These are phyloP conservation scores for Drosophila truncata DNA, from an alignment of 1,140 invertebrate genomes.

Conservation along the genomic window DNA sequence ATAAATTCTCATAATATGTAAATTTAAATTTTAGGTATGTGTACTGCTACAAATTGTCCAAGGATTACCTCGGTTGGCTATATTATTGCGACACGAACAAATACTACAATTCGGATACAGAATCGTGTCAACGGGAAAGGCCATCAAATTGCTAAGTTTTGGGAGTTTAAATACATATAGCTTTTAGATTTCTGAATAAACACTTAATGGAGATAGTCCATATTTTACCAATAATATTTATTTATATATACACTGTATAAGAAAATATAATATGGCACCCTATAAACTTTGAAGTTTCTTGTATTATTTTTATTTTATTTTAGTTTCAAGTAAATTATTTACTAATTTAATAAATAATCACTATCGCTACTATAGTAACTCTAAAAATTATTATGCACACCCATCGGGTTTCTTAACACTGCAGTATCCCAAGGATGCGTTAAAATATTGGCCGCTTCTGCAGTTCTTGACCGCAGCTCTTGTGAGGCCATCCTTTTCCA, in stretches of 20 bases:
- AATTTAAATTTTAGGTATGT: slow-evolving; percentile 54
- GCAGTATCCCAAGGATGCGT: slow-evolving; percentile 1
- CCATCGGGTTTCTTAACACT: neutral
- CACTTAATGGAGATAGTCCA: neutral
- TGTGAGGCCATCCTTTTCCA: neutral
- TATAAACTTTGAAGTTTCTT: neutral
- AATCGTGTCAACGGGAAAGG: slow-evolving; percentile 33
- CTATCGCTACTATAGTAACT: neutral
- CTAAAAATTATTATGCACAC: neutral
- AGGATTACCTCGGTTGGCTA: slow-evolving; percentile 60
- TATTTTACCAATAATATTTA: neutral
- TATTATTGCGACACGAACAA: slow-evolving; percentile 55
- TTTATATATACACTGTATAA: neutral
- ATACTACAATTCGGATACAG: slow-evolving; percentile 57
- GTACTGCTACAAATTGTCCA: slow-evolving; percentile 55
- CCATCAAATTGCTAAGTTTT: slow-evolving; percentile 46
- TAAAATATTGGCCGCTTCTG: slow-evolving; percentile 2
- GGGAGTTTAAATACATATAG: neutral
- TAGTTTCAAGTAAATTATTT: neutral
- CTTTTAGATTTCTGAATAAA: neutral
- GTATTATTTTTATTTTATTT: neutral
- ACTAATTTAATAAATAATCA: neutral
- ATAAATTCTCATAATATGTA: neutral
- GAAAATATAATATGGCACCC: neutral
- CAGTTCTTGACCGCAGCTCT: slow-evolving; percentile 17